Base-by-base conservation (phyloP, 2,113 vertebrate species). In the Ancistrus triradiatus region DNA sequence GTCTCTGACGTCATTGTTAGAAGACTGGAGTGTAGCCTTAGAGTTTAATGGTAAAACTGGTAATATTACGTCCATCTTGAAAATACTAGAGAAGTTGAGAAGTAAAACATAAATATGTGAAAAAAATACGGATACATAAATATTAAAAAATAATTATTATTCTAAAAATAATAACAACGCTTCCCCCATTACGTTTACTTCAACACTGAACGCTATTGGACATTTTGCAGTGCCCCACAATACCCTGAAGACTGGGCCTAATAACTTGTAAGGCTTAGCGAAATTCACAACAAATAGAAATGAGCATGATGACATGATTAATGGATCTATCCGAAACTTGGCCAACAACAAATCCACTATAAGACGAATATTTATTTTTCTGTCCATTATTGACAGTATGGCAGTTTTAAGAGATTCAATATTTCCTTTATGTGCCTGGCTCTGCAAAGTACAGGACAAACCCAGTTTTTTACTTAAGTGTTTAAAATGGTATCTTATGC, bases 381-480 rank as follows among this genome's bases (percentile, higher is more conserved):
- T 58, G 21, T 9, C 43, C 17, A 22, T 72, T 27, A 62, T 6
- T 40, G 13, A 44, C 22, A 42, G 27, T 31, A n/a, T n/a, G n/a
- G n/a, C n/a, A n/a, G n/a, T n/a, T n/a, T 18, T 27, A 63, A 63
- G 22, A 42, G 25, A 69, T 61, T 44, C 70, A 87, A 79, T 83
- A 66, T 74, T 84, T 84, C 76, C 74, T 81, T 68, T 80, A 52
- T 83, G 84, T 87, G 85, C 66, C 75, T 80, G n/a, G n/a, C n/a
- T n/a, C n/a, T n/a, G n/a, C n/a, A n/a, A n/a, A n/a, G n/a, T n/a
- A n/a, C n/a, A n/a, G n/a, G n/a, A n/a, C n/a, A n/a, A n/a, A n/a
- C n/a, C n/a, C n/a, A n/a, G n/a, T n/a, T n/a, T n/a, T n/a, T n/a
- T n/a, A n/a, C n/a, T n/a, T n/a, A n/a, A n/a, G n/a, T n/a, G n/a